Conservation (phyloP, 2,113 vertebrate genomes). For the Rhipidura dahli region DNA sequence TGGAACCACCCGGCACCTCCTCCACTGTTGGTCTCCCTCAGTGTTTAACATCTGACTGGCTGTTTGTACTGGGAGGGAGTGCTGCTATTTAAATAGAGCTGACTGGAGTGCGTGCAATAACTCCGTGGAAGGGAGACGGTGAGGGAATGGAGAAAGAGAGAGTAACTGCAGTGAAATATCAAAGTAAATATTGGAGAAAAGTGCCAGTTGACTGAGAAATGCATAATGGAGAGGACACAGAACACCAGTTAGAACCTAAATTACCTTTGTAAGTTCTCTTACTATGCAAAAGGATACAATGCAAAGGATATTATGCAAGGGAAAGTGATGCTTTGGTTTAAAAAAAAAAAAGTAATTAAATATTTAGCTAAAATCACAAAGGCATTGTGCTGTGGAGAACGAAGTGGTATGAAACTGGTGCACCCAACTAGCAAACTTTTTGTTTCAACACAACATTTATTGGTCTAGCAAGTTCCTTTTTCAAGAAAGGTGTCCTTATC, state of each 20-base stretch:
- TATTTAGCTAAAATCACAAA: background rate
- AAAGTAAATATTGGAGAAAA: background rate
- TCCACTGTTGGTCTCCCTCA: background rate
- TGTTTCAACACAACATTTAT: background rate
- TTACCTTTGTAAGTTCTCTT: background rate
- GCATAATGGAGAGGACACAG: background rate
- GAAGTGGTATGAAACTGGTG: background rate
- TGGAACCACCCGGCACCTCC: background rate
- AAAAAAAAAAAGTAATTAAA: background rate
- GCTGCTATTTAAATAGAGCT: slow-evolving; percentile 47
- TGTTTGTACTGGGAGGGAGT: slow-evolving; percentile 46
- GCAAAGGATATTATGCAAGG: background rate
- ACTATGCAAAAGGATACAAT: background rate
- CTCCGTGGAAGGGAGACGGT: background rate
- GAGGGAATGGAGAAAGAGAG: background rate
- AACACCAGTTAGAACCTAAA: background rate
- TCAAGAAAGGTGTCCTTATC: background rate
- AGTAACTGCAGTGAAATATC: background rate
- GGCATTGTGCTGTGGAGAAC: background rate
- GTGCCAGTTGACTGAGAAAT: background rate
- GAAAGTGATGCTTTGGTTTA: background rate
- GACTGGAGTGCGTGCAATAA: background rate
- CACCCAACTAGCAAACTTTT: background rate
- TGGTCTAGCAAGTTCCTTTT: background rate
- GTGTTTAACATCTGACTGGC: slow-evolving; percentile 20